phyloP scores from a whole-genome alignment of 2,113 vertebrate species.

The Coryphaenoides rupestris region DNA sequence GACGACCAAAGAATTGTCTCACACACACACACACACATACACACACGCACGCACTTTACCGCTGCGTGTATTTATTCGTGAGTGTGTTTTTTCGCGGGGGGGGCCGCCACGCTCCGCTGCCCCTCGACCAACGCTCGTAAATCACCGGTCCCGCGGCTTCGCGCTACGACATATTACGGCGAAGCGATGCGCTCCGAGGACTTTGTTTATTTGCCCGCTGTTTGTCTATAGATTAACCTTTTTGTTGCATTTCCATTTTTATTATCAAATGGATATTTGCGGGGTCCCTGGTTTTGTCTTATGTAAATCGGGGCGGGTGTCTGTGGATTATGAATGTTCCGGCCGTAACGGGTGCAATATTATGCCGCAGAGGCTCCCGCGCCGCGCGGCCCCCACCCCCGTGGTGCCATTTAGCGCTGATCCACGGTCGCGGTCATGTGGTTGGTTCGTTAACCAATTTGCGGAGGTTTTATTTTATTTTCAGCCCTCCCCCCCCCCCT shows the following conservation, averaged over 20 bases:
- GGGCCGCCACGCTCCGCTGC: conserved; percentile 44
- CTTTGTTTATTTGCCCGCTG: conserved; percentile 61
- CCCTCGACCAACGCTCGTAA: conserved; percentile 58
- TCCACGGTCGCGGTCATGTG: conserved; percentile 58
- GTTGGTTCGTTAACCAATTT: conserved; percentile 64
- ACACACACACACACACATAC: neutral
- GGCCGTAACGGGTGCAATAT: conserved; percentile 54
- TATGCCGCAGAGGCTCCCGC: conserved; percentile 51
- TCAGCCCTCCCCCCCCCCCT: neutral
- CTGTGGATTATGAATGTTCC: conserved; percentile 52
- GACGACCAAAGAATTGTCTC: too few relatives aligned
- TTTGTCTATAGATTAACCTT: conserved; percentile 72
- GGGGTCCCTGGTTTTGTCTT: conserved; percentile 29
- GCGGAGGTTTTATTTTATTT: conserved; percentile 50
- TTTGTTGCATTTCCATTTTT: conserved; percentile 46
- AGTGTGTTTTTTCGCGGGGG: conserved; percentile 27
- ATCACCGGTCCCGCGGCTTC: conserved; percentile 60
- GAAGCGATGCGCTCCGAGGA: conserved; percentile 29
- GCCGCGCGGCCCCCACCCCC: conserved; percentile 52
- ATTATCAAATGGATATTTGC: conserved; percentile 38
- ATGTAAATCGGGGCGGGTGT: conserved; percentile 48
- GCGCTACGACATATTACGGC: conserved; percentile 69
- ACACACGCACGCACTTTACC: neutral
- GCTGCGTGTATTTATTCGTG: conserved; percentile 9
- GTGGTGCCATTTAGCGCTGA: conserved; percentile 67